Evolutionary conservation across 2,797 vertebrate species (phyloP).

Genomic region (Hemibagrus guttatus): DNA sequence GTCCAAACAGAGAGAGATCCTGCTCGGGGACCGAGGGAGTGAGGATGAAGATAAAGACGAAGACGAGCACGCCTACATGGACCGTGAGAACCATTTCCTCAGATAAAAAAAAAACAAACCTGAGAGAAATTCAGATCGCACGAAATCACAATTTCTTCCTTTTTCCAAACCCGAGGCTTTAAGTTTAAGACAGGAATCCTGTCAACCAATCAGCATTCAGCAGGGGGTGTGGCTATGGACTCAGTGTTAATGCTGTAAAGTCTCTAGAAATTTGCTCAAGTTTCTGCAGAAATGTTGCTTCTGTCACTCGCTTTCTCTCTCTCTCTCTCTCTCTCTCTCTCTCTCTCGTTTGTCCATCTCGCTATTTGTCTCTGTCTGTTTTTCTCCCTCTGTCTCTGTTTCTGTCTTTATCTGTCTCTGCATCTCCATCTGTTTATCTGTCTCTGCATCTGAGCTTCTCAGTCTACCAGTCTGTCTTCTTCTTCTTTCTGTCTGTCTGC

Average conservation of each 20-base stretch:
- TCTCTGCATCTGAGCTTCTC: not conserved
- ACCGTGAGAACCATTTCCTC: constrained; percentile 77
- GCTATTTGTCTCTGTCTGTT: not conserved
- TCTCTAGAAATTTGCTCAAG: not conserved
- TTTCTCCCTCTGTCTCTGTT: not conserved
- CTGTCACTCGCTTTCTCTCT: too few species aligned
- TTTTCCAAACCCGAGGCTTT: not conserved
- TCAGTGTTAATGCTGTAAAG: not conserved
- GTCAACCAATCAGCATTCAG: not conserved
- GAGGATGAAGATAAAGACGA: constrained; percentile 94
- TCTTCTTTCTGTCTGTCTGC: not conserved
- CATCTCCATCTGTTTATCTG: too few species aligned
- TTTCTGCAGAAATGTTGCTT: too few species aligned
- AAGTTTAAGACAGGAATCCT: not conserved
- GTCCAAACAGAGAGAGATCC: constrained; percentile 96
- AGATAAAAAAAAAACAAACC: not conserved
- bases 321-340: rapidly evolving
- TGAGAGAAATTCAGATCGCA: not conserved
- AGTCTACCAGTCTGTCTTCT: not conserved
- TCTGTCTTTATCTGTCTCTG: not conserved
- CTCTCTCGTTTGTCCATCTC: too few species aligned
- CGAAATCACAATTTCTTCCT: not conserved
- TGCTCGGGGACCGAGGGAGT: constrained; percentile 91
- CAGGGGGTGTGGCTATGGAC: not conserved
- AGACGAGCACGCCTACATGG: constrained; percentile 84